Base-by-base conservation (phyloP, 2,888 invertebrate genomes). In the Lypha dubia region DNA sequence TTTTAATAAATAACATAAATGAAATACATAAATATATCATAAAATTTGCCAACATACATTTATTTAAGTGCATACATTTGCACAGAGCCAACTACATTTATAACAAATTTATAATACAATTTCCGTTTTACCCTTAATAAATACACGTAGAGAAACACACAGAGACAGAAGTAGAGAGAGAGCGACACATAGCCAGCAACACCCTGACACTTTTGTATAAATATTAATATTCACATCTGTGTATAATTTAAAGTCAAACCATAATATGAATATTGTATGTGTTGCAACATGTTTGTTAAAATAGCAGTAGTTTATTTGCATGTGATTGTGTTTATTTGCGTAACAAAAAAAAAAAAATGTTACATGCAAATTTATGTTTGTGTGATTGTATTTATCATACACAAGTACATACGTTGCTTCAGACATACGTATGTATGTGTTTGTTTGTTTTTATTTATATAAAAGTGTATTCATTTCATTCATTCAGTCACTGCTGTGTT, bases 161-260 rank as follows among this genome's bases (percentile, higher is more conserved):
- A n/a, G n/a, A n/a, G n/a, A n/a, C n/a, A n/a, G n/a, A n/a, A n/a
- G n/a, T n/a, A n/a, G n/a, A n/a, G n/a, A n/a, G n/a, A n/a, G n/a
- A n/a, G n/a, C n/a, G n/a, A n/a, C 15, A 44, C 13, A 53, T 46
- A 28, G 38, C 24, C 38, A 60, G 6, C 46, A 75, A 17, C 28
- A 46, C 24, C 24, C 13, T 17, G 22, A 68, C 24, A 51, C n/a
- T 62, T 68, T 15, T n/a, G 15, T 7, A 67, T 70, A 75, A 68
- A 49, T 41, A 76, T 76, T 63, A 76, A 62, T 70, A 65, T 74
- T 67, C 56, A 74, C 63, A 65, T 70, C 65, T 71, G 53, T 63
- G 80, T 84, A 63, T 73, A 74, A 79, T 79, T 83, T 83, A 74
- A 81, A 77, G 46, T 81, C 77, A 77, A 77, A 77, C 74, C 74